These are phyloP conservation scores for Muscicapa comitata DNA, from an alignment of 2,797 vertebrate genomes.

Conservation along the genomic window DNA sequence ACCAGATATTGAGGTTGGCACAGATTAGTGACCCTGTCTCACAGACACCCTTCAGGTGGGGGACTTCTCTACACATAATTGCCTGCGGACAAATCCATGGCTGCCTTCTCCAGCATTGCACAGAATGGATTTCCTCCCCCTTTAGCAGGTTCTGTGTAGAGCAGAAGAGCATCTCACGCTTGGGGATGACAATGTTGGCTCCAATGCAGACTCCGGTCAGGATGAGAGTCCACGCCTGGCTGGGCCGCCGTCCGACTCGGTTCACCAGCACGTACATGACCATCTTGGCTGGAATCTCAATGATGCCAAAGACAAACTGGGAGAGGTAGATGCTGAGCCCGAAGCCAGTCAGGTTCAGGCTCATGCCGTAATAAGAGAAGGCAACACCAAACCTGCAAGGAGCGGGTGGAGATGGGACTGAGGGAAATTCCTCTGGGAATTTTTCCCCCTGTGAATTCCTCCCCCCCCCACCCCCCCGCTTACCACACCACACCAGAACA, in stretches of 20 bases:
- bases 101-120: background rate
- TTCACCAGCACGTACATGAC: slow-evolving; percentile 78
- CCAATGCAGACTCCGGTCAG: slow-evolving; percentile 43
- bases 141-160: background rate
- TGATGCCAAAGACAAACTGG: slow-evolving; percentile 81
- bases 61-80: background rate
- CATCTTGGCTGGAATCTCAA: slow-evolving; percentile 87
- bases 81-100: background rate
- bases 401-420: background rate
- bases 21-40: background rate
- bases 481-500: slow-evolving; percentile 83
- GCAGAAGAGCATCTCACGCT: background rate
- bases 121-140: background rate
- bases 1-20: background rate
- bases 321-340: slow-evolving; percentile 84
- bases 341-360: slow-evolving; percentile 84
- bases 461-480: background rate
- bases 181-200: slow-evolving; percentile 25
- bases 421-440: background rate
- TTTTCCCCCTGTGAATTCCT: background rate
- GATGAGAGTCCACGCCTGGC: slow-evolving; percentile 70
- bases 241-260: slow-evolving; percentile 75
- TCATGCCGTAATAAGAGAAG: slow-evolving; percentile 84
- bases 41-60: background rate
- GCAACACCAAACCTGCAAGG: slow-evolving; percentile 84